Evolutionary conservation across 2,113 vertebrate species (phyloP).

Genomic region (Tympanuchus pallidicinctus): DNA sequence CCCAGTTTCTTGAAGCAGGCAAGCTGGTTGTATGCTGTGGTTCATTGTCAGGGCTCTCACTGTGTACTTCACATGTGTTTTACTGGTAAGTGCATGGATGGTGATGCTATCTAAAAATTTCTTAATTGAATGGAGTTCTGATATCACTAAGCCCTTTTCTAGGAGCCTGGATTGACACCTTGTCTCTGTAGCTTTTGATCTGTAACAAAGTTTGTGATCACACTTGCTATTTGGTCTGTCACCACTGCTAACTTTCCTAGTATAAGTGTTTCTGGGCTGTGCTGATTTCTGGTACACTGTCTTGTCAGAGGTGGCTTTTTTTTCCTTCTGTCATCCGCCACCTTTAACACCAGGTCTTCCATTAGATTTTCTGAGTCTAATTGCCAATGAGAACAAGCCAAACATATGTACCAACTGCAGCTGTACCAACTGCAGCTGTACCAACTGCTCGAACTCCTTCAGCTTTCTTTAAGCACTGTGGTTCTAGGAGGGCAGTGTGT

Average conservation of each 20-base stretch:
- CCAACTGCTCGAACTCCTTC: not conserved
- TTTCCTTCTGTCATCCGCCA: not conserved
- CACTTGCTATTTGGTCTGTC: not conserved
- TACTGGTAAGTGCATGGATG: not conserved
- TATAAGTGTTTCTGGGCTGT: not conserved
- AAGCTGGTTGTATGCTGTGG: rapidly evolving
- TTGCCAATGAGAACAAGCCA: not conserved
- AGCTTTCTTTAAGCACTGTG: not conserved
- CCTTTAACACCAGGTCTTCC: not conserved
- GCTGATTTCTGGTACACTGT: not conserved
- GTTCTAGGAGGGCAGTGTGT: not conserved
- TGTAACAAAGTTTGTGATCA: not conserved
- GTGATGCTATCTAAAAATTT: not conserved
- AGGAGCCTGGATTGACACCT: not conserved
- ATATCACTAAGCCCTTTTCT: not conserved
- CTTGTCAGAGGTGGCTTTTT: not conserved
- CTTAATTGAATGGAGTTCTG: not conserved
- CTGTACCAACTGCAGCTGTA: not conserved
- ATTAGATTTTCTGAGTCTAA: not conserved
- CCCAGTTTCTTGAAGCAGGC: not conserved
- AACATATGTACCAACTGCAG: not conserved
- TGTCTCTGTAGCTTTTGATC: not conserved
- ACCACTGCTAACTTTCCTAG: not conserved
- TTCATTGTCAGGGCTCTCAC: not conserved
- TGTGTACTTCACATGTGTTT: not conserved